Evolutionary conservation across 2,888 invertebrate genomes (phyloP).

Genomic region (Diarsia brunnea): DNA sequence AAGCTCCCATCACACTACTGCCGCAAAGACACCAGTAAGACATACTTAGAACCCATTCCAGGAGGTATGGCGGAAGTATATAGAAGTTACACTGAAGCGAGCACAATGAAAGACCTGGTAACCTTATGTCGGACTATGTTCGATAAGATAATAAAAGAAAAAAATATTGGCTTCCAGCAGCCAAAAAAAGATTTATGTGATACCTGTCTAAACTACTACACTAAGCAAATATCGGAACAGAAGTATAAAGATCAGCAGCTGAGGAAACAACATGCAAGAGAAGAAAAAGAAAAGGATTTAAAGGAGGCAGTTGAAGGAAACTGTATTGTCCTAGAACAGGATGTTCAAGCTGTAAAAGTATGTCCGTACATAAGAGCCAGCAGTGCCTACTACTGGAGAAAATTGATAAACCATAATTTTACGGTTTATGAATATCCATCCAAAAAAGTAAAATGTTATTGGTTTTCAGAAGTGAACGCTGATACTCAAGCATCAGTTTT

Average conservation of each 20-base stretch:
- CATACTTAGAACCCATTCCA: conserved; percentile 8
- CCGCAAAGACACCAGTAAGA: background rate
- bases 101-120: conserved; percentile 10
- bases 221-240: background rate
- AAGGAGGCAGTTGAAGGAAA: conserved; percentile 20
- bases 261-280: conserved; percentile 8
- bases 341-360: conserved; percentile 18
- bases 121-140: conserved; percentile 10
- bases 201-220: background rate
- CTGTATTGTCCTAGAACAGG: conserved; percentile 18
- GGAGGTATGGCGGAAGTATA: conserved; percentile 21
- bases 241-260: background rate
- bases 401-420: conserved; percentile 4
- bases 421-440: conserved; percentile 5
- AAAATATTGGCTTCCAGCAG: conserved; percentile 9
- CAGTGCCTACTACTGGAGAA: conserved; percentile 1
- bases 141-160: conserved; percentile 13
- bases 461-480: background rate
- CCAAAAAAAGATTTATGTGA: conserved; percentile 6
- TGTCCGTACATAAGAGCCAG: conserved; percentile 12
- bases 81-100: conserved; percentile 9
- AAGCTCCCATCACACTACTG: conserved; percentile 20
- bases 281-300: conserved; percentile 25
- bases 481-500: background rate
- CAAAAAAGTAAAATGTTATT: conserved; percentile 10